Percentiles rank a stretch among this genome's conserved stretches.
These are phyloP conservation scores for Melanogrammus aeglefinus DNA, from an alignment of 2,797 vertebrate genomes.

Conservation along the genomic window DNA sequence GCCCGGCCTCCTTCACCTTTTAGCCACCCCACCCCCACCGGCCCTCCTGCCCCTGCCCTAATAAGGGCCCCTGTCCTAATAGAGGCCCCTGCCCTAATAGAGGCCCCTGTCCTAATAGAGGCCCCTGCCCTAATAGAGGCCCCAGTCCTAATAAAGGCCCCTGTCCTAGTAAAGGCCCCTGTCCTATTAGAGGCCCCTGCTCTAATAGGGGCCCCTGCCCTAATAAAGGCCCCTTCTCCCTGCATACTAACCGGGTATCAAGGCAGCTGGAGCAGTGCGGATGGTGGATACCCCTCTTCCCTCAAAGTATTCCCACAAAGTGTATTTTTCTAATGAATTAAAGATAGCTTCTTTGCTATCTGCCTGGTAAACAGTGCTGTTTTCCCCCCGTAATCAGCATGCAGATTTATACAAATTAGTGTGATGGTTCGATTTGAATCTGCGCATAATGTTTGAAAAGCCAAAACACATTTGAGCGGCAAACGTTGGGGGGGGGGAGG, in stretches of 20 bases:
- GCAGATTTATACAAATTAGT: conserved; percentile 76
- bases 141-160: too few species aligned
- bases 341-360: conserved; percentile 71
- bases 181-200: not conserved
- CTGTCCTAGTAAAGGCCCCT: not conserved
- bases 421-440: conserved; percentile 62
- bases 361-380: conserved; percentile 71
- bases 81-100: too few species aligned
- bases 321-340: conserved; percentile 81
- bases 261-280: conserved; percentile 55
- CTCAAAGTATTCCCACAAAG: conserved; percentile 67
- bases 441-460: conserved; percentile 63
- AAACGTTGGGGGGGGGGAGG: not conserved
- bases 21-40: conserved; percentile 39
- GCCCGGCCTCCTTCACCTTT: conserved; percentile 62
- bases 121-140: not conserved
- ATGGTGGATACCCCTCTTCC: conserved; percentile 59
- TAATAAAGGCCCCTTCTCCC: conserved; percentile 49
- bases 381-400: conserved; percentile 71
- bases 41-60: conserved; percentile 44
- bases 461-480: conserved; percentile 4
- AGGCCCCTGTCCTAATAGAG: too few species aligned
- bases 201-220: conserved; percentile 26
- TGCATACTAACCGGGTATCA: conserved; percentile 70
- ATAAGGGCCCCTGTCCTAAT: conserved; percentile 33